These are phyloP conservation scores for Melieria picta DNA, from an alignment of 2,888 invertebrate genomes.

Conservation along the genomic window DNA sequence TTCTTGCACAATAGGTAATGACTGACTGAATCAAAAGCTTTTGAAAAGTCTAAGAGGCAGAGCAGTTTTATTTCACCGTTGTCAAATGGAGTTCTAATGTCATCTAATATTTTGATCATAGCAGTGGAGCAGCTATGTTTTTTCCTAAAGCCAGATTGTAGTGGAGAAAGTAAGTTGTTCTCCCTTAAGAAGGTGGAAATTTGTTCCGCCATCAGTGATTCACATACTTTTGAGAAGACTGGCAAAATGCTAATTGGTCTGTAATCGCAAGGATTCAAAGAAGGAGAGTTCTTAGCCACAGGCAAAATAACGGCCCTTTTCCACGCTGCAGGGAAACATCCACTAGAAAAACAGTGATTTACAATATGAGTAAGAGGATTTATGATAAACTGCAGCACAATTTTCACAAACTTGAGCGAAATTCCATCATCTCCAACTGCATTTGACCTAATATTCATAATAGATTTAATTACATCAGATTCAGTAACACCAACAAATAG, in stretches of 20 bases:
- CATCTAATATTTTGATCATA: slow-evolving; percentile 18
- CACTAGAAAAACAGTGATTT: too few species aligned
- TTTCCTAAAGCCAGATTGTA: slow-evolving; percentile 16
- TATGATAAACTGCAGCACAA: too few species aligned
- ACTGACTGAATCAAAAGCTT: slow-evolving; percentile 17
- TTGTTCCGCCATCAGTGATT: slow-evolving; percentile 5
- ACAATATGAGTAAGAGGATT: too few species aligned
- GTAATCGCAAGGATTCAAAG: neutral
- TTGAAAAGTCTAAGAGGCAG: slow-evolving; percentile 22
- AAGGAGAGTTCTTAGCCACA: neutral
- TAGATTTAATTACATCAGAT: too few species aligned
- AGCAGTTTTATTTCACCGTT: slow-evolving; percentile 14
- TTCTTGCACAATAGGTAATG: neutral
- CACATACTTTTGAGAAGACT: slow-evolving; percentile 2
- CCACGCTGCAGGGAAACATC: neutral
- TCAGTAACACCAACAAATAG: too few species aligned
- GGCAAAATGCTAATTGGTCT: slow-evolving; percentile 5
- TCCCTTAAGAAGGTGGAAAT: neutral
- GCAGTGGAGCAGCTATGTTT: slow-evolving; percentile 22
- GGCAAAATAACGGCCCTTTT: slow-evolving; percentile 3
- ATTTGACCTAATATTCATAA: too few species aligned
- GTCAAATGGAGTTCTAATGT: slow-evolving; percentile 8
- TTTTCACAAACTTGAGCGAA: too few species aligned
- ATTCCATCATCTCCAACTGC: too few species aligned
- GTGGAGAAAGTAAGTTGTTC: slow-evolving; percentile 6